Percentiles rank a stretch among this genome's conserved stretches.
These are phyloP conservation scores for Cyclargus thomasi DNA, from an alignment of 1,140 invertebrate species.

Conservation along the genomic window DNA sequence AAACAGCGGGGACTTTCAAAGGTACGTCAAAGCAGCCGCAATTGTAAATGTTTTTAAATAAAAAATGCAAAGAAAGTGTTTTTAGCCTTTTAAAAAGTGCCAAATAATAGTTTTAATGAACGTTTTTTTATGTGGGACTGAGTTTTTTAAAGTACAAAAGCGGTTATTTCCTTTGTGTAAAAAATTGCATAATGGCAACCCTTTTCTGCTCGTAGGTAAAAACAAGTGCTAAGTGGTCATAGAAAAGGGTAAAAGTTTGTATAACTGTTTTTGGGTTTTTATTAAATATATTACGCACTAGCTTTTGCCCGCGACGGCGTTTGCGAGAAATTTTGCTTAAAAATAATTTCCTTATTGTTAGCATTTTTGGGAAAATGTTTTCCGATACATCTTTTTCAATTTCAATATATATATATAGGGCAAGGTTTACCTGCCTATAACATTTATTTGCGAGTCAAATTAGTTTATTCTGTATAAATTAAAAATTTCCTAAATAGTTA, in stretches of 20 bases:
- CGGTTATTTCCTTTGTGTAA: background rate
- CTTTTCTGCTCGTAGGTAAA: background rate
- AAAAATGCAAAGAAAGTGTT: slow-evolving; percentile 7
- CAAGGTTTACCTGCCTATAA: too few relatives aligned
- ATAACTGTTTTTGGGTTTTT: background rate
- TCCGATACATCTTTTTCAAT: too few relatives aligned
- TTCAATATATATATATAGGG: too few relatives aligned
- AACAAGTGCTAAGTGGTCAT: background rate
- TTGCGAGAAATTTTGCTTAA: too few relatives aligned
- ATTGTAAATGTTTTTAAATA: slow-evolving; percentile 9
- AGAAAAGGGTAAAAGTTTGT: background rate
- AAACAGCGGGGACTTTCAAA: background rate
- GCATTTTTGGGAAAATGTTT: too few relatives aligned
- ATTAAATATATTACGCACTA: too few relatives aligned
- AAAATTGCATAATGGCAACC: background rate
- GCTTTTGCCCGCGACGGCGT: too few relatives aligned
- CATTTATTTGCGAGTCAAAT: too few relatives aligned
- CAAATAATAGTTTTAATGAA: background rate
- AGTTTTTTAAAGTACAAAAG: background rate
- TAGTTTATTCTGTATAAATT: too few relatives aligned
- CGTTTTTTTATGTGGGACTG: background rate
- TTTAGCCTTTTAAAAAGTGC: background rate
- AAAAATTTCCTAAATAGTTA: too few relatives aligned
- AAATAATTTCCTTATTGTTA: too few relatives aligned
- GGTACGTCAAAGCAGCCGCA: background rate